Conservation (phyloP, 1,140 invertebrate genomes). For the Rhagoletis zephyria region DNA sequence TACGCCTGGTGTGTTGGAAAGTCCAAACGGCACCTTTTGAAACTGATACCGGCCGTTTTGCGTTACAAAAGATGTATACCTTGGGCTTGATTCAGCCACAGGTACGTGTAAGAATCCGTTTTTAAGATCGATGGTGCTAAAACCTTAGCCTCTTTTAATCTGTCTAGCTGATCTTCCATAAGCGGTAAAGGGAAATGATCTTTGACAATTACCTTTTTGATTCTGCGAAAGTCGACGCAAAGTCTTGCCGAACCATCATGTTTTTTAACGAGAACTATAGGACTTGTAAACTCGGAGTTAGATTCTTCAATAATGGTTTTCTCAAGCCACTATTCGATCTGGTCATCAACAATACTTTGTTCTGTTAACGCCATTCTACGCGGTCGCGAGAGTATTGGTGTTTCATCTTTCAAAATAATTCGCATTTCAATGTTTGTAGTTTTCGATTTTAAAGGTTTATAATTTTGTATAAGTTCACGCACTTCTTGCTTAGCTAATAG, state of each 20-base stretch:
- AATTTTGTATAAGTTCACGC: conserved; percentile 52
- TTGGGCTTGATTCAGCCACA: conserved; percentile 6
- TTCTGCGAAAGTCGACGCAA: conserved; percentile 59
- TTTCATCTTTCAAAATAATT: conserved; percentile 60
- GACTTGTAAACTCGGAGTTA: conserved; percentile 60
- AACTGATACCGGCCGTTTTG: conserved; percentile 46
- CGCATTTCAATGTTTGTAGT: conserved; percentile 56
- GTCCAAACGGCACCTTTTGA: conserved; percentile 47
- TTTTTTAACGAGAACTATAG: conserved; percentile 61
- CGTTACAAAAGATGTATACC: conserved; percentile 52
- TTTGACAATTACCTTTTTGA: conserved; percentile 55
- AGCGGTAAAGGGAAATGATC: conserved; percentile 51
- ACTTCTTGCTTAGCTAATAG: conserved; percentile 48
- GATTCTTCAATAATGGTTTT: conserved; percentile 60
- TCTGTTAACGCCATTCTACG: conserved; percentile 59
- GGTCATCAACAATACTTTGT: too few relatives aligned
- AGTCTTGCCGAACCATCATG: conserved; percentile 55
- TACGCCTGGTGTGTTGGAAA: conserved; percentile 51
- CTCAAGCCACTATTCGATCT: conserved; percentile 36
- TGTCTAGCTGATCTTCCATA: conserved; percentile 51
- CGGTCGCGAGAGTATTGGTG: conserved; percentile 58
- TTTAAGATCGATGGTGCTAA: conserved; percentile 52
- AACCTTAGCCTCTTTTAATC: conserved; percentile 41
- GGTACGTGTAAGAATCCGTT: conserved; percentile 54
- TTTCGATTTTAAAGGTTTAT: not conserved